Evolutionary conservation across 2,113 vertebrate genomes (phyloP).

Genomic region (Aspiorhynchus laticeps): DNA sequence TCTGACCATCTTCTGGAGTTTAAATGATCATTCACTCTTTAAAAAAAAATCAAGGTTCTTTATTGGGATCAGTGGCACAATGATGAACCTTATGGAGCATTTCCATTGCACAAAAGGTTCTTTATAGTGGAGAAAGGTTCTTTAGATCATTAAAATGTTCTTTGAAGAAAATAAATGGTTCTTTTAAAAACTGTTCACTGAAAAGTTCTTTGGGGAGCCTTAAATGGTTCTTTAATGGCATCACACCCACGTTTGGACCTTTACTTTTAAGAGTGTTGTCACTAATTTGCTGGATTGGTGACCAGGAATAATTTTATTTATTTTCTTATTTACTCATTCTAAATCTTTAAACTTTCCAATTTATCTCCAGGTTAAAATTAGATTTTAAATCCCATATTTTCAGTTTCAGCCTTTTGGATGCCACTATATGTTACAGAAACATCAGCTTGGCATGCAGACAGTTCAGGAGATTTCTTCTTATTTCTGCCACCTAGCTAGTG

Average conservation of each 20-base stretch:
- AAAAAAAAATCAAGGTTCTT: too few relatives aligned
- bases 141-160: too few relatives aligned
- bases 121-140: too few relatives aligned
- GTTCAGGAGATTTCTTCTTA: neutral
- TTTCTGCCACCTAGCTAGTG: slow-evolving; percentile 7
- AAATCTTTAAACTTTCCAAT: neutral
- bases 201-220: too few relatives aligned
- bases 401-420: neutral
- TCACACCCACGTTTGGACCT: too few relatives aligned
- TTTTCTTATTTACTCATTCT: neutral
- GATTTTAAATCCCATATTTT: neutral
- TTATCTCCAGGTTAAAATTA: slow-evolving; percentile 7
- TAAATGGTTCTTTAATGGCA: too few relatives aligned
- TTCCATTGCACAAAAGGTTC: too few relatives aligned
- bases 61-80: too few relatives aligned
- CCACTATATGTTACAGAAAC: neutral
- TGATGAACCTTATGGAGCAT: too few relatives aligned
- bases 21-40: neutral
- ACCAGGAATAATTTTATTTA: neutral
- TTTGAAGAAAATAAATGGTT: too few relatives aligned
- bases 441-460: neutral
- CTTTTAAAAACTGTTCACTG: too few relatives aligned
- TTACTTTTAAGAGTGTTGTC: neutral
- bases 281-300: neutral
- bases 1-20: neutral